These are phyloP conservation scores for Callyntrura sp. DNA, from an alignment of 2,888 invertebrate genomes.

Conservation along the genomic window DNA sequence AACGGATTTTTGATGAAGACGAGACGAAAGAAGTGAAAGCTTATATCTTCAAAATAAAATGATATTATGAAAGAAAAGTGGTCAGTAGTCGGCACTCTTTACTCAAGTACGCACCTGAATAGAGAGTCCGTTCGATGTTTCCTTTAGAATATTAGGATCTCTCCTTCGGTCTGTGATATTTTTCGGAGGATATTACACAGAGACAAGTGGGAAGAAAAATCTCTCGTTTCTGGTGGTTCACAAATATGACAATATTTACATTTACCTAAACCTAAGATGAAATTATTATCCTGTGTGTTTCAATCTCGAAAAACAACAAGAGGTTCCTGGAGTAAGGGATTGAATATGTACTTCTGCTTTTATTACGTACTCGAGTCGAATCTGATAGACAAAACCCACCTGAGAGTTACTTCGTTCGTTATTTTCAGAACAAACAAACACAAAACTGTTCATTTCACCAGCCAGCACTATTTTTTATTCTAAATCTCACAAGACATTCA, in stretches of 20 bases:
- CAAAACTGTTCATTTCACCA: too few species aligned
- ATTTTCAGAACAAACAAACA: too few species aligned
- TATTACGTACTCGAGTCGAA: background rate
- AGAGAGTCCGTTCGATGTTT: background rate
- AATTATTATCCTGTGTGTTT: slow-evolving; percentile 24
- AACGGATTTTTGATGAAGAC: background rate
- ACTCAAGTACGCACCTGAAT: background rate
- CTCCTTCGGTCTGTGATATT: background rate
- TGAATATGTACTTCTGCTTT: slow-evolving; percentile 3
- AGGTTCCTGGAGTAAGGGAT: slow-evolving; percentile 14
- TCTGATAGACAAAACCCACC: too few species aligned
- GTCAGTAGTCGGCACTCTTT: background rate
- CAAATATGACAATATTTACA: slow-evolving; percentile 30
- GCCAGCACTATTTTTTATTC: too few species aligned
- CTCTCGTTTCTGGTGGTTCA: background rate
- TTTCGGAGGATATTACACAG: background rate
- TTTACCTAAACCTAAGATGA: slow-evolving; percentile 29
- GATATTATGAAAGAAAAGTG: background rate
- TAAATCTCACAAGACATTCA: too few species aligned
- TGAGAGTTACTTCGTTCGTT: too few species aligned
- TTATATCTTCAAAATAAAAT: slow-evolving; percentile 6
- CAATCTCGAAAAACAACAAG: background rate
- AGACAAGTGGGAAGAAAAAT: background rate
- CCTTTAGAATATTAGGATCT: background rate
- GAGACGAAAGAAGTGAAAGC: slow-evolving; percentile 5